Evolutionary conservation across 2,888 invertebrate species (phyloP), one percentile per base, ranked within the genome.

Genomic region (Thelaira solivaga): DNA sequence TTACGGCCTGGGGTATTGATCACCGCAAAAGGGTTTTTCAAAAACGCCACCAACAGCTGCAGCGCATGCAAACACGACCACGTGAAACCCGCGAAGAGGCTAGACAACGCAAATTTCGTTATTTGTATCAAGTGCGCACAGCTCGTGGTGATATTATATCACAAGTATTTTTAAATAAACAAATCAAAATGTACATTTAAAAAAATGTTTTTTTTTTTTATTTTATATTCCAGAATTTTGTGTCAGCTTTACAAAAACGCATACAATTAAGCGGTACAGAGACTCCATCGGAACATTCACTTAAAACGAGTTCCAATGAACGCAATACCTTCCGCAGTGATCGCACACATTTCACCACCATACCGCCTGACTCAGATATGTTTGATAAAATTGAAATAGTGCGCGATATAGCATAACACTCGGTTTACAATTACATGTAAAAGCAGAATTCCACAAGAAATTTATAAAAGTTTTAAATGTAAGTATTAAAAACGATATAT

Each of bases 131-230:
- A 90, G 95, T 96, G 71, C 92, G 96, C 82, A 94, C 96, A 7
- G 94, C 95, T 26, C 95, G 96, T 83, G 96, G 96, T 11, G 96
- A 96, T 89, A 95, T 96, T 80, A 95, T 96, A 82, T 95, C 95
- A 82, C 96, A 96, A 93, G 96, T 94, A 51, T 34, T 13, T 20
- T 8, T 0, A 34, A 11, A 16, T n/a, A n/a, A n/a, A n/a, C n/a
- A n/a, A n/a, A n/a, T n/a, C n/a, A 39, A 13, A 5, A 13, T 2
- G 2, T 36, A 4, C n/a, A 36, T 11, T 36, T 36, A 4, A 36
- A 36, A 36, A 26, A 5, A 26, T 5, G 26, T 26, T 26, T 26
- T 26, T 4, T 16, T 5, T 0, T 18, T 20, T 29, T 41, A 4
- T 22, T 62, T 45, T 39, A 29, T n/a, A 20, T 18, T 88, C 89